phyloP scores from a whole-genome alignment of 2,888 invertebrate species.

The Cylindroiulus punctatus region DNA sequence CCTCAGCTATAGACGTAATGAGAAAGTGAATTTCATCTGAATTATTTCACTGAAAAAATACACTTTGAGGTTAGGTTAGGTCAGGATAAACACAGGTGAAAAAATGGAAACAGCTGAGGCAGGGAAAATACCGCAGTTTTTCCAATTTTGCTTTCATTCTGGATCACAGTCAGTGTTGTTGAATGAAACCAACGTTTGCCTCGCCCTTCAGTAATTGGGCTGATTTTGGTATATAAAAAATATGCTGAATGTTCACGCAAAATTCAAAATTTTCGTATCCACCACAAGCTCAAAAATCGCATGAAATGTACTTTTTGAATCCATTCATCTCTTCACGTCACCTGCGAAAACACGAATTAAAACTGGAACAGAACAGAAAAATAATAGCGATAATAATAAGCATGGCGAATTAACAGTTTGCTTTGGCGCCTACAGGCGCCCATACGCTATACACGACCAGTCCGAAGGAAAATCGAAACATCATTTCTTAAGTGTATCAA shows the following conservation, averaged over 20 bases:
- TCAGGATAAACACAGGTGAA: too few relatives aligned
- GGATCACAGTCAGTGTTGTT: too few relatives aligned
- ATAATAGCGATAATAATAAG: neutral
- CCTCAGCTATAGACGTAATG: too few relatives aligned
- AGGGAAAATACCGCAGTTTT: neutral
- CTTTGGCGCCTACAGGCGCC: neutral
- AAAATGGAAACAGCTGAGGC: too few relatives aligned
- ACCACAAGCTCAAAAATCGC: neutral
- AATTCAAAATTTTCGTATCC: neutral
- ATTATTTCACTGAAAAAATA: too few relatives aligned
- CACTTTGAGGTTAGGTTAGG: too few relatives aligned
- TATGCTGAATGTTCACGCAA: too few relatives aligned
- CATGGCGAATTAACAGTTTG: neutral
- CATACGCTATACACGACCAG: neutral
- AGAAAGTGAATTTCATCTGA: too few relatives aligned
- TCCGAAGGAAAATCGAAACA: neutral
- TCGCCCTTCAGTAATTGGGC: too few relatives aligned
- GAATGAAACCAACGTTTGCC: too few relatives aligned
- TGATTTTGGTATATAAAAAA: too few relatives aligned
- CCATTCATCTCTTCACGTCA: neutral
- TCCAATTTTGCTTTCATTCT: neutral
- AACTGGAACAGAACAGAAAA: neutral
- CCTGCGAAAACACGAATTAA: neutral
- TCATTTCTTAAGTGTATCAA: conserved; percentile 1
- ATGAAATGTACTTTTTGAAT: neutral